A percentile compares a stretch with the other conserved stretches of the same genome.
These are phyloP conservation scores for Tuberolachnus salignus DNA, from an alignment of 2,888 invertebrate genomes.

Conservation along the genomic window DNA sequence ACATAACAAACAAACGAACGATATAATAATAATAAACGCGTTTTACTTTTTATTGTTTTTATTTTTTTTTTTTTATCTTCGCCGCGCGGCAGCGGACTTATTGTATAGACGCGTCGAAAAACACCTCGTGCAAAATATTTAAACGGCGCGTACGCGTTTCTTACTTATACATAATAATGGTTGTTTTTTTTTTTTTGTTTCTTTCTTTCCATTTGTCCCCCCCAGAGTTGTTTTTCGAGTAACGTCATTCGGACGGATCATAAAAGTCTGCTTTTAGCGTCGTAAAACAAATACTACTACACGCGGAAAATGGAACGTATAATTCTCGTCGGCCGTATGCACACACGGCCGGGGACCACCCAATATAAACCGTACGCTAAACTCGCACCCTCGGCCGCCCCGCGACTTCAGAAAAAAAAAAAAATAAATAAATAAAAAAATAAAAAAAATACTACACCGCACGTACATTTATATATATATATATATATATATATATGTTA, in stretches of 20 bases:
- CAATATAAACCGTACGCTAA: constrained; percentile 8
- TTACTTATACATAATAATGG: too few relatives aligned
- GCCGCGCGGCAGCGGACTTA: neutral
- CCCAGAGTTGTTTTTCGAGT: neutral
- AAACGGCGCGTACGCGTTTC: constrained; percentile 13
- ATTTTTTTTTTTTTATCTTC: too few relatives aligned
- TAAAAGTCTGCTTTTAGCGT: constrained; percentile 53
- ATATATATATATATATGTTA: too few relatives aligned
- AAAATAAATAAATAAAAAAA: neutral
- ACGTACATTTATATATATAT: neutral
- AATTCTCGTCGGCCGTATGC: constrained; percentile 14
- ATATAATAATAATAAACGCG: too few relatives aligned
- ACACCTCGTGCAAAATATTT: constrained; percentile 35
- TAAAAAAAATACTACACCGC: neutral
- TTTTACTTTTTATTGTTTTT: too few relatives aligned
- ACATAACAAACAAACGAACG: too few relatives aligned
- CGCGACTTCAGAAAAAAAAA: constrained; percentile 19
- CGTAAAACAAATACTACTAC: constrained; percentile 47
- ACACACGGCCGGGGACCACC: constrained; percentile 34
- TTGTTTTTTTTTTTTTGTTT: constrained; percentile 37
- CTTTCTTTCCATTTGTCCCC: too few relatives aligned
- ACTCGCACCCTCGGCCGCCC: constrained; percentile 40
- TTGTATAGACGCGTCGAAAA: constrained; percentile 7
- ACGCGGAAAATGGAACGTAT: constrained; percentile 29
- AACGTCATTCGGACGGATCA: constrained; percentile 52